Base-by-base conservation (phyloP, 2,888 invertebrate genomes). In the Branchellion lobata region DNA sequence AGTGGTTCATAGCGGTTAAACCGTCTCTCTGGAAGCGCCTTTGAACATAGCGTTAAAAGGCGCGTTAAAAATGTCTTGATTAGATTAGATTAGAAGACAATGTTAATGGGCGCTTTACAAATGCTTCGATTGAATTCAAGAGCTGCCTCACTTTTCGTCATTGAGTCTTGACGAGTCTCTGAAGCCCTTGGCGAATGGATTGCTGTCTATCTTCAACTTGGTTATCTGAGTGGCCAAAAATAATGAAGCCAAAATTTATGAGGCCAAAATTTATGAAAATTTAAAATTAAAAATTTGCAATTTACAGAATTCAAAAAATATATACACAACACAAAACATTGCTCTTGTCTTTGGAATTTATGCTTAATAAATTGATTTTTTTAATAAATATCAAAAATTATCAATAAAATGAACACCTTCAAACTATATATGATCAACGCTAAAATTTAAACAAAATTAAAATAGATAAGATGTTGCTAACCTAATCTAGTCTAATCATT, bases 161-260 rank as follows among this genome's bases (percentile, higher is more conserved):
- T 86, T 85, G 24, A 96, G 92, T 86, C 83, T 79, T 0, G 83
- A 83, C 1, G 83, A 83, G 71, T 97, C 97, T 85, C 97, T 91
- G 89, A 97, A 97, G 84, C 97, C 97, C 90, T 97, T 97, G 84
- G 96, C 97, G 88, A 97, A 97, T 85, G 97, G 97, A 90, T 97
- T 97, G 90, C 95, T 95, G 91, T 97, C 96, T 88, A 97, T 97
- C 91, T 97, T 97, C 89, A 97, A 89, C 90, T 96, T 97, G 83
- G 97, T 97, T 88, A 97, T 97, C 91, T 96, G 18, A 47, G 18
- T 18, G 18, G 11, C n/a, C n/a, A n/a, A n/a, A 65, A 8, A 65
- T 27, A n/a, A 65, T 14, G 24, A 65, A 65, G 11, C n/a, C 65
- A 24, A n/a, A 65, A 14, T n/a, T 65, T 14, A n/a, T 71, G 5